Evolutionary conservation across 2,888 invertebrate species (phyloP), one percentile per base, ranked within the genome.

Genomic region (Drosophila neotestacea): DNA sequence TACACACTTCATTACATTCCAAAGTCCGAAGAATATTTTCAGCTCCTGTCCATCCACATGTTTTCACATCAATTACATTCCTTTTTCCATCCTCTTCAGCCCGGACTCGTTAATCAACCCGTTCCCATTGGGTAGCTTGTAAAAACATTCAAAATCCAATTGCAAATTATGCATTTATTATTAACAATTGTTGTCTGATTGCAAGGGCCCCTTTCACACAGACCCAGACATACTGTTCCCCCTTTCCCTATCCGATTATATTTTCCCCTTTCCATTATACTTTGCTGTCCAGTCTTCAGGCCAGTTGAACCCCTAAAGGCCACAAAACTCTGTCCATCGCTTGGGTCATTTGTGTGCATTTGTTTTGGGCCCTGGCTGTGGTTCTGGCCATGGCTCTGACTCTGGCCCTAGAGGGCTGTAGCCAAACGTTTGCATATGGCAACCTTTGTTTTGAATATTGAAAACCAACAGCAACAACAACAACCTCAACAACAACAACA

Each of bases 101-200:
- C n/a, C 7, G 38, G 63, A 48, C 70, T 85, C 86, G 79, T 81
- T 84, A 86, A 86, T 84, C 84, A 84, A 84, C 72, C 73, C 76
- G 50, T 76, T 58, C 67, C 52, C 64, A 61, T 61, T 54, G 61
- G 67, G 42, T 60, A 66, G 38, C 60, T 70, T 73, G 79, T 73
- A 70, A 87, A 81, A 77, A 85, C 77, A 85, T 87, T 81, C 72
- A 60, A 82, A 87, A 87, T 86, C 73, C 89, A 89, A 86, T 89
- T 83, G 86, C 76, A 86, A 86, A 89, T 90, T 89, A 90, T 89
- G 88, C 86, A 86, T 88, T 89, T 86, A 84, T 83, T 88, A 84
- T 86, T 85, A 83, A 82, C 89, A 87, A 88, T 89, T 88, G 88
- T 79, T 79, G 86, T 75, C 81, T 85, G 85, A 85, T 85, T 85